phyloP scores from a whole-genome alignment of 2,888 invertebrate genomes.

The Sepiola atlantica region DNA sequence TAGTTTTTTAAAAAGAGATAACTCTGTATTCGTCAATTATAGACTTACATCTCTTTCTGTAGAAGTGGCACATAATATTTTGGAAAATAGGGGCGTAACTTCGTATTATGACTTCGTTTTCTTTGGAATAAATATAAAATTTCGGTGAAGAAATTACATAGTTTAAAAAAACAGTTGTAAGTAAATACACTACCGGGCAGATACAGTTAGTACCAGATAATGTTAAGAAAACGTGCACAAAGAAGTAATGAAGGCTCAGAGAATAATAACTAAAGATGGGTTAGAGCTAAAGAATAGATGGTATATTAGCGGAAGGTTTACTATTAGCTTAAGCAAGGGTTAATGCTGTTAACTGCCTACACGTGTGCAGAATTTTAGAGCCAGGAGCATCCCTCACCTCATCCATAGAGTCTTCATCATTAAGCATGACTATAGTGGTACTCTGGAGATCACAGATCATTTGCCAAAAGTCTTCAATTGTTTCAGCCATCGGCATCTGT shows the following conservation, averaged over 20 bases:
- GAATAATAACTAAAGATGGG: background rate
- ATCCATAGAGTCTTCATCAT: constrained; percentile 38
- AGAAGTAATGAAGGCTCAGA: background rate
- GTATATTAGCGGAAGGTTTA: background rate
- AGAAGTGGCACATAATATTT: too few relatives aligned
- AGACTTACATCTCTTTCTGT: too few relatives aligned
- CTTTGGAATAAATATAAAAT: too few relatives aligned
- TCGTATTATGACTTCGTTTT: too few relatives aligned
- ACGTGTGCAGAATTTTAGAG: background rate
- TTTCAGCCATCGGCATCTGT: constrained; percentile 48
- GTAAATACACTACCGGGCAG: too few relatives aligned
- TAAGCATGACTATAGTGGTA: constrained; percentile 44
- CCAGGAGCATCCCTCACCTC: background rate
- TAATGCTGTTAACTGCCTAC: background rate
- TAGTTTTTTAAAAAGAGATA: too few relatives aligned
- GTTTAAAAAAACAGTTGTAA: too few relatives aligned
- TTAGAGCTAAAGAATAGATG: background rate
- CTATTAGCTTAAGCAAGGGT: background rate
- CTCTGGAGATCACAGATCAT: constrained; percentile 44
- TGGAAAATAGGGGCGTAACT: too few relatives aligned
- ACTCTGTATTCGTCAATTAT: too few relatives aligned
- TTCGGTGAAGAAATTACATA: too few relatives aligned
- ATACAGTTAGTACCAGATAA: too few relatives aligned
- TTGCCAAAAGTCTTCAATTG: constrained; percentile 47
- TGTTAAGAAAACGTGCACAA: background rate